Percentiles rank a stretch among this genome's conserved stretches.
Evolutionary conservation across 2,113 vertebrate genomes (phyloP).

Genomic region (Arvicanthis niloticus): DNA sequence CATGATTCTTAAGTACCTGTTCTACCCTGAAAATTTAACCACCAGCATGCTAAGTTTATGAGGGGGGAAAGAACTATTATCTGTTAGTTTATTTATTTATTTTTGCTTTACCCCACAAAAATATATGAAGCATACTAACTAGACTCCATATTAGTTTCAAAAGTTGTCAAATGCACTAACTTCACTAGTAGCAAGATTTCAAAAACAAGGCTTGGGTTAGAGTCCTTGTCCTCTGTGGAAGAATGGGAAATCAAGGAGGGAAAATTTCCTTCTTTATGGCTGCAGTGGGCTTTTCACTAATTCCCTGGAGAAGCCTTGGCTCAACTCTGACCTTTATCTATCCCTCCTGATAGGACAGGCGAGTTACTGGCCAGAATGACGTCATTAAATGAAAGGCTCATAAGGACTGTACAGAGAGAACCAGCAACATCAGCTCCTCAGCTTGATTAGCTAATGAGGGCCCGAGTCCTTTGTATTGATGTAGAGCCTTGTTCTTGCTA

Average conservation of each 20-base stretch:
- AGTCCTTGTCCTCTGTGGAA: neutral
- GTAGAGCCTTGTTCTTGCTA: neutral
- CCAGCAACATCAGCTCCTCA: neutral
- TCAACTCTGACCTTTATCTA: constrained; percentile 54
- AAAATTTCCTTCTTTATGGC: neutral
- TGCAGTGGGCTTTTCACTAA: constrained; percentile 45
- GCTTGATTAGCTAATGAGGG: constrained; percentile 70
- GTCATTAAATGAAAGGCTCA: constrained; percentile 55
- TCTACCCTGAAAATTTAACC: neutral
- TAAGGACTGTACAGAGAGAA: constrained; percentile 48
- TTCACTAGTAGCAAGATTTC: neutral
- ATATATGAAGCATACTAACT: neutral
- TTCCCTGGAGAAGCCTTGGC: neutral
- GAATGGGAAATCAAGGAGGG: neutral
- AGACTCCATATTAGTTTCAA: neutral
- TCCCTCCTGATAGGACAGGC: neutral
- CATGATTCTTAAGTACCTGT: neutral
- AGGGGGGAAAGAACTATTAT: neutral
- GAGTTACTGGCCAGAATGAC: neutral
- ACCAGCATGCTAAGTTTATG: neutral
- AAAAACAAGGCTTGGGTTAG: neutral
- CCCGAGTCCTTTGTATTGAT: neutral
- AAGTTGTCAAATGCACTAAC: neutral
- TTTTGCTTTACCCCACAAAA: neutral
- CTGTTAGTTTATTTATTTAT: neutral